Evolutionary conservation across 1,140 invertebrate genomes (phyloP), one percentile per base, ranked within the genome.

Genomic region (Neodiprion pinetum): DNA sequence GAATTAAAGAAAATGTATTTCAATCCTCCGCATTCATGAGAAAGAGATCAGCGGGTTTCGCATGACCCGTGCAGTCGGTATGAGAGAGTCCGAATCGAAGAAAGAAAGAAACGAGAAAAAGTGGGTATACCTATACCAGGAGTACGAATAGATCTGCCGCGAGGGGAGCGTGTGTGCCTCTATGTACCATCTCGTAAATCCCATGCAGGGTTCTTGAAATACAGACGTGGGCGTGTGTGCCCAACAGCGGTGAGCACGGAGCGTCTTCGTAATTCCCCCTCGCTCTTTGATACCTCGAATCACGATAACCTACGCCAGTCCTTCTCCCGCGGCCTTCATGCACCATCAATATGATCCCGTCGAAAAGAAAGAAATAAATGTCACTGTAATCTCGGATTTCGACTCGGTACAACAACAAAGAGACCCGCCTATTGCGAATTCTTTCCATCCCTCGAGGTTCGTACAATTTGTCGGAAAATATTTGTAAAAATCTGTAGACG

Each of bases 281-380:
- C 17, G 75, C 77, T 77, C 81, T 82, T 82, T 82, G 81, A 82
- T 81, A 82, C 78, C 73, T 70, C 68, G 72, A 14, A 40, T 40
- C 28, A 40, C 28, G 28, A 40, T 40, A 40, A 66, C 72, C 74
- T 74, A 75, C 69, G 53, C n/a, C 53, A n/a, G 11, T n/a, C 11
- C 50, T 61, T n/a, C 11, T 61, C 53, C 7, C 53, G 53, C 11
- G 53, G 11, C 7, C 53, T 12, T 61, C 53, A 8, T 61, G 11
- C 53, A 11, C 72, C 77, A 75, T 78, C 76, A 76, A 74, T 48
- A 67, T 67, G 75, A 78, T 70, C 76, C 67, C 67, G 72, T 73
- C 67, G 79, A 80, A 81, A 81, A 79, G 78, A 75, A 75, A 50
- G 75, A 81, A 80, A 83, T 83, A 82, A 82, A 79, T 82, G 80